Conservation (phyloP, 2,888 invertebrate species). For the Cryptophagus acutangulus region DNA sequence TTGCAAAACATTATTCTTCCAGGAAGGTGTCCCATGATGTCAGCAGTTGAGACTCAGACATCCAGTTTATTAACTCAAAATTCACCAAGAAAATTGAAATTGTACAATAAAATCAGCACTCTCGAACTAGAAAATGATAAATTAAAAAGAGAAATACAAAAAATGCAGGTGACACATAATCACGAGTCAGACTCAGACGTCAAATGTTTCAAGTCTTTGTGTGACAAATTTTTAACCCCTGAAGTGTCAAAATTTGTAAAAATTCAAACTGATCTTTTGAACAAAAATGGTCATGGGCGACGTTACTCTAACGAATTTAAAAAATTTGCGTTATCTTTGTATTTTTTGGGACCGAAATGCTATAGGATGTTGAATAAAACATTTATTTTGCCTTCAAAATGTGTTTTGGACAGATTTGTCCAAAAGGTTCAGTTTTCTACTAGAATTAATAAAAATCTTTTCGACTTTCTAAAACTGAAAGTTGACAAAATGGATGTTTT, state of each 20-base stretch:
- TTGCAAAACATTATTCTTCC: no score
- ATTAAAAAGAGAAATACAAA: neutral
- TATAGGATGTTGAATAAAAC: slow-evolving; percentile 7
- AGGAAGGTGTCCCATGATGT: neutral
- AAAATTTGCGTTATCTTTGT: slow-evolving; percentile 9
- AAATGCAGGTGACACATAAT: neutral
- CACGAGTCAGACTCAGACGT: neutral
- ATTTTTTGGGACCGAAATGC: slow-evolving; percentile 10
- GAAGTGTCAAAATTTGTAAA: neutral
- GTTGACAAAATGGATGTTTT: slow-evolving; percentile 6
- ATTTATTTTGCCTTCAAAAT: slow-evolving; percentile 10
- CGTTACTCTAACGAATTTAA: slow-evolving; percentile 13
- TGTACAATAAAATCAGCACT: neutral
- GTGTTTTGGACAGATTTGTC: slow-evolving; percentile 8
- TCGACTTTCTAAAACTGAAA: slow-evolving; percentile 10
- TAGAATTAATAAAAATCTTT: slow-evolving; percentile 10
- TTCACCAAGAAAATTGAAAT: neutral
- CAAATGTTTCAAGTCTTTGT: neutral
- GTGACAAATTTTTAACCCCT: neutral
- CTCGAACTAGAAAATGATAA: neutral
- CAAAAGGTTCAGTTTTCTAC: slow-evolving; percentile 5
- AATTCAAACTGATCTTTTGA: neutral
- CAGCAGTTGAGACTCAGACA: neutral
- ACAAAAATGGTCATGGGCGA: neutral
- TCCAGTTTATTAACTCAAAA: neutral